Conservation (phyloP, 2,797 vertebrate genomes). For the Chromobotia macracanthus region DNA sequence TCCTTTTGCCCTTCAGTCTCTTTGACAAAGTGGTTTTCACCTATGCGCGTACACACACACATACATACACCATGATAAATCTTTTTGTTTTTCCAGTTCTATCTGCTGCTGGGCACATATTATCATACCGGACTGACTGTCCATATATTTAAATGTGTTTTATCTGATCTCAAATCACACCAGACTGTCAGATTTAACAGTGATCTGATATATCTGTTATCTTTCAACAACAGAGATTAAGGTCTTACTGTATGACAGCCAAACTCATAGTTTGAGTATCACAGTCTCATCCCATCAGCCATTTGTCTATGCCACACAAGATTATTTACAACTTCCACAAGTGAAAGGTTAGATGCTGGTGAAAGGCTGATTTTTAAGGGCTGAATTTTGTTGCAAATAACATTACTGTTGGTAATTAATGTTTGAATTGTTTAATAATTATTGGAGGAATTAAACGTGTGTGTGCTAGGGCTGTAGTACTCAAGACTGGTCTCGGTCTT, state of each 20-base stretch:
- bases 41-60: background rate
- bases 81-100: slow-evolving; percentile 4
- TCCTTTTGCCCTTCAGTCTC: background rate
- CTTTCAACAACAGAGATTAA: slow-evolving; percentile 44
- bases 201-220: slow-evolving; percentile 43
- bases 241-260: slow-evolving; percentile 25
- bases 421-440: background rate
- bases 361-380: background rate
- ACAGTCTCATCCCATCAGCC: background rate
- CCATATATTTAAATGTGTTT: slow-evolving; percentile 31
- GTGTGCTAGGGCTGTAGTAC: too few species aligned
- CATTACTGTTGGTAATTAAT: background rate
- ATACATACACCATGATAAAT: slow-evolving; percentile 19
- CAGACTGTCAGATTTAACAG: slow-evolving; percentile 34
- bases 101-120: slow-evolving; percentile 33
- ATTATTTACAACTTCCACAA: background rate
- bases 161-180: slow-evolving; percentile 32
- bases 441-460: background rate
- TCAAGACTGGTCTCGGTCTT: too few species aligned
- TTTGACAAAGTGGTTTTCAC: slow-evolving; percentile 23
- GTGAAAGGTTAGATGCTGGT: slow-evolving; percentile 1
- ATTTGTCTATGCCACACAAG: slow-evolving; percentile 15
- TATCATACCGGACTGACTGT: slow-evolving; percentile 28
- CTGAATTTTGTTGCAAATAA: background rate
- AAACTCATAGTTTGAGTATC: background rate